Conservation (phyloP, 2,113 vertebrate species). For the Macquaria australasica region DNA sequence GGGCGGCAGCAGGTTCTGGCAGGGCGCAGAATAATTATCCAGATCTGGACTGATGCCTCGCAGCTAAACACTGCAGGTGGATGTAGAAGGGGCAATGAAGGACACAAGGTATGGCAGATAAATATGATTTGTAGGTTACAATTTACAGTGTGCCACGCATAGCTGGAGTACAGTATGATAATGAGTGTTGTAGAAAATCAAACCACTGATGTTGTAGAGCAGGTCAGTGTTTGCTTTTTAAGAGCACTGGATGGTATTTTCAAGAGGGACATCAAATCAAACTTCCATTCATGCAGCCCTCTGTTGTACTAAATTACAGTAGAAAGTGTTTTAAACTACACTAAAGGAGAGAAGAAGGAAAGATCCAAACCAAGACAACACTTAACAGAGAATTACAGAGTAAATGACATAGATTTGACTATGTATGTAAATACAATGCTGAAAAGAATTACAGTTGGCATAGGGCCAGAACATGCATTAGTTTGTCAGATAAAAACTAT, state of each 20-base stretch:
- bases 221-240: constrained; percentile 2
- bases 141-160: background rate
- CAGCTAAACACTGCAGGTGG: constrained; percentile 30
- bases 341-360: background rate
- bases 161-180: background rate
- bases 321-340: background rate
- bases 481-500: background rate
- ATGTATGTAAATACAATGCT: background rate
- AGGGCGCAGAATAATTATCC: constrained; percentile 34
- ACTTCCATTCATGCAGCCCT: too few species aligned
- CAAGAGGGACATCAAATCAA: background rate
- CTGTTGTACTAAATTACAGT: too few species aligned
- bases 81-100: constrained; percentile 31
- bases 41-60: constrained; percentile 21
- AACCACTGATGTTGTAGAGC: background rate
- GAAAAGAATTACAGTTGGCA: background rate
- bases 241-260: background rate
- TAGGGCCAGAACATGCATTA: background rate
- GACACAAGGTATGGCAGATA: background rate
- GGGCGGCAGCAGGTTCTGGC: constrained; percentile 25
- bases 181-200: background rate
- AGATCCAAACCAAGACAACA: background rate
- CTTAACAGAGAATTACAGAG: background rate
- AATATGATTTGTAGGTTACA: background rate
- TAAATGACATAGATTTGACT: background rate